Percentiles rank a stretch among this genome's conserved stretches.
Evolutionary conservation across 2,888 invertebrate genomes (phyloP).

Genomic region (Hemistola chrysoprasaria): DNA sequence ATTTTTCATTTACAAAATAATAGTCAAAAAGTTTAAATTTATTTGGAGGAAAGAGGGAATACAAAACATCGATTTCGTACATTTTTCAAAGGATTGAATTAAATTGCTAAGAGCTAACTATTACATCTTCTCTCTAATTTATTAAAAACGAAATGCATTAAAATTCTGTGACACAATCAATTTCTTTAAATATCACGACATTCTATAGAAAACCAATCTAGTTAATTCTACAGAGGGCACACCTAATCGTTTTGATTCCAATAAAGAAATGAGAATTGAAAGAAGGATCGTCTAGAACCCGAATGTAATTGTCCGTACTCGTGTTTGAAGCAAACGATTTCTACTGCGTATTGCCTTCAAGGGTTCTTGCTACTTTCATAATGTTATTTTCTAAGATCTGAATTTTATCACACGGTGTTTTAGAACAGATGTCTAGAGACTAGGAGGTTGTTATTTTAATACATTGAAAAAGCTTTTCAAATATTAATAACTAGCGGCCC

Average conservation of each 20-base stretch:
- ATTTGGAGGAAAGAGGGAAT: too few relatives aligned
- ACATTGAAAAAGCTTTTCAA: too few relatives aligned
- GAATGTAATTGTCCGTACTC: conserved; percentile 67
- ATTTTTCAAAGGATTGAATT: too few relatives aligned
- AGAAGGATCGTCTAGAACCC: conserved; percentile 58
- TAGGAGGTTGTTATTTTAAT: too few relatives aligned
- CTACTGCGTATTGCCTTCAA: conserved; percentile 67
- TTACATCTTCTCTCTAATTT: too few relatives aligned
- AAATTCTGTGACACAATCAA: background rate
- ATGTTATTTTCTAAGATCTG: conserved; percentile 64
- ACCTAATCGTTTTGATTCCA: conserved; percentile 56
- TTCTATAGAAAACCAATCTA: conserved; percentile 30
- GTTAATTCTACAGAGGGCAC: conserved; percentile 46
- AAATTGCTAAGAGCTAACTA: too few relatives aligned
- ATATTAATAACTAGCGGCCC: too few relatives aligned
- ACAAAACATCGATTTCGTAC: too few relatives aligned
- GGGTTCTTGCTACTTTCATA: conserved; percentile 65
- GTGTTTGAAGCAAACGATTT: conserved; percentile 63
- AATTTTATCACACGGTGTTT: conserved; percentile 57
- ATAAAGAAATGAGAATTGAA: conserved; percentile 67
- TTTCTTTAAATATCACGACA: conserved; percentile 16
- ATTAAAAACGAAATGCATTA: too few relatives aligned
- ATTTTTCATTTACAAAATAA: too few relatives aligned
- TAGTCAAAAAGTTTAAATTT: too few relatives aligned
- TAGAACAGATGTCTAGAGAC: conserved; percentile 16